Evolutionary conservation across 1,140 invertebrate species (phyloP), one percentile per base, ranked within the genome.

Genomic region (Zophobas atratus): DNA sequence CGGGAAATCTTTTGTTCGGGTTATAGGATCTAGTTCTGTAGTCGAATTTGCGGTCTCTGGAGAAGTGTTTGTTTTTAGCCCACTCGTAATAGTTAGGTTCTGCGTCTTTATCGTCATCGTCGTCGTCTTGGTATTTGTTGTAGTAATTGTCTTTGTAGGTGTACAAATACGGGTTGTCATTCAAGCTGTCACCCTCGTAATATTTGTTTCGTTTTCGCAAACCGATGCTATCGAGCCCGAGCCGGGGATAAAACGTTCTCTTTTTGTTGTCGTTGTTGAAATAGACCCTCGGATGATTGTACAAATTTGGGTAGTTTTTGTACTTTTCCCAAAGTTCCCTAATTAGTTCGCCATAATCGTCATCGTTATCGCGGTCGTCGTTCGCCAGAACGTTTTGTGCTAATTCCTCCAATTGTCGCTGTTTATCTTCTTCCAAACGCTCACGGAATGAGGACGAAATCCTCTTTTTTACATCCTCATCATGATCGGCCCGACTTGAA

Each of bases 321-420:
- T 91, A 91, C 84, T 91, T 91, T 43, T 90, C 88, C 90, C 90
- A 92, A 39, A 91, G 85, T 75, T 91, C 87, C 56, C 88, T 87
- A 70, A 91, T 81, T 20, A 90, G 85, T 63, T 90, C 84, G 34
- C 88, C 88, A 77, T 90, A 91, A 75, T 90, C 88, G 46, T 85
- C 86, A 49, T 87, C 88, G 76, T 90, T 87, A 70, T 86, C 85
- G 75, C 86, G 85, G 2, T 87, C 85, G 6, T 67, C 81, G 76
- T 87, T 89, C 77, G 89, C 87, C 72, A 89, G 84, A 76, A 91
- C 90, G 56, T 90, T 84, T 74, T 90, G 89, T 20, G 89, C 87
- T 41, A 92, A 83, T 82, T 86, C 85, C 41, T 92, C 90, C 43
- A 88, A 85, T 82, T 90, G 89, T 79, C 88, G 87, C 77, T 86